A percentile compares a stretch with the other conserved stretches of the same genome.
Evolutionary conservation across 2,888 invertebrate genomes (phyloP).

Genomic region (Spodoptera picta): DNA sequence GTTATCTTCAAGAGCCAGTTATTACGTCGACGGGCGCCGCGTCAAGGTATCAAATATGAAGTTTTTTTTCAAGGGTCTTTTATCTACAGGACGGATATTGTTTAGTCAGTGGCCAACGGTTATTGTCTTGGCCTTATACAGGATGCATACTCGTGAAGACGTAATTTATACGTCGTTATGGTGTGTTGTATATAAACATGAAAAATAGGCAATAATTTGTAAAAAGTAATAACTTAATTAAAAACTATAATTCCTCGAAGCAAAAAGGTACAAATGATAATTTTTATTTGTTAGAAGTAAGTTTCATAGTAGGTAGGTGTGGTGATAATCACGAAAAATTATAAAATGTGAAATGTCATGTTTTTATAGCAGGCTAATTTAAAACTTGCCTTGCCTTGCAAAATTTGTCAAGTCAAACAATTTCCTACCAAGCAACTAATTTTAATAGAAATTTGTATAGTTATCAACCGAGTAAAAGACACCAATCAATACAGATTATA

Average conservation of each 20-base stretch:
- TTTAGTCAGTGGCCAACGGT: slow-evolving; percentile 64
- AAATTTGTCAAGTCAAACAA: not conserved
- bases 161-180: slow-evolving; percentile 1
- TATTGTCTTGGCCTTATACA: slow-evolving; percentile 55
- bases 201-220: not conserved
- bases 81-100: slow-evolving; percentile 60
- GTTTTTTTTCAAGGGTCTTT: slow-evolving; percentile 56
- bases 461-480: slow-evolving; percentile 3
- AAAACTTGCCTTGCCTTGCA: too few relatives aligned
- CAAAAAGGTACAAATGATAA: too few relatives aligned
- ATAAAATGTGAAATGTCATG: too few relatives aligned
- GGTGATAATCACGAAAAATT: too few relatives aligned
- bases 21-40: slow-evolving; percentile 34
- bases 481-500: slow-evolving; percentile 24
- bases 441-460: not conserved
- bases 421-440: too few relatives aligned
- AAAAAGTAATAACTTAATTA: too few relatives aligned
- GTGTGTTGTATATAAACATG: not conserved
- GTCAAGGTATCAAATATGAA: slow-evolving; percentile 58
- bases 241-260: too few relatives aligned
- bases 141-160: slow-evolving; percentile 41
- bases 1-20: slow-evolving; percentile 46
- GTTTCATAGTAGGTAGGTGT: too few relatives aligned
- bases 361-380: too few relatives aligned
- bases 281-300: too few relatives aligned